Conservation (phyloP, 2,113 vertebrate genomes). For the Microtus richardsoni region DNA sequence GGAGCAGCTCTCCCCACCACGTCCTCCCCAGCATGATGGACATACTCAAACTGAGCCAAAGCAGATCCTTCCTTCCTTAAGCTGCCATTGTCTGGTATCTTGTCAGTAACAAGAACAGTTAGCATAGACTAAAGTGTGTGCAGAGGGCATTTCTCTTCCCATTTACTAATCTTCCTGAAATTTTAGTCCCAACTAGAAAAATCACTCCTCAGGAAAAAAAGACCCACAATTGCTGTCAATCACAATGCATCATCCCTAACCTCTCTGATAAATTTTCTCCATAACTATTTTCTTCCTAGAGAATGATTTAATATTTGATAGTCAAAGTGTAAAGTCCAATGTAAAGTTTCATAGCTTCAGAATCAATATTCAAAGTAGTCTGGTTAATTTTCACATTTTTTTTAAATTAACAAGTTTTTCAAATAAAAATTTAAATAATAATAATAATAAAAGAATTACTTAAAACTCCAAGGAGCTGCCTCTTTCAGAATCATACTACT, state of each 20-base stretch:
- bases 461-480: slow-evolving; percentile 13
- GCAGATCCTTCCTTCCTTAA: not conserved
- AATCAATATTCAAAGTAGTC: not conserved
- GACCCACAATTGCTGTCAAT: not conserved
- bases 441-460: not conserved
- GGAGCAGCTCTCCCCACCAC: not conserved
- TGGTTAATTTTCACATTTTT: not conserved
- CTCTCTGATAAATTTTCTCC: not conserved
- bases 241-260: not conserved
- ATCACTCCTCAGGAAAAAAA: not conserved
- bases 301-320: not conserved
- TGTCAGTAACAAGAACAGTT: not conserved
- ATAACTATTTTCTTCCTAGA: slow-evolving; percentile 19
- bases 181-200: slow-evolving; percentile 48
- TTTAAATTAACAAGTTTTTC: not conserved
- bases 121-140: not conserved
- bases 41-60: no score
- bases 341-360: not conserved
- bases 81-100: no score
- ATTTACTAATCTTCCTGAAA: not conserved
- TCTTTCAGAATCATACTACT: slow-evolving; percentile 22
- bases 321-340: not conserved
- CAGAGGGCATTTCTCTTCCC: not conserved
- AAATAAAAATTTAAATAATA: not conserved
- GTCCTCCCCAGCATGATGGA: not conserved